Evolutionary conservation across 2,888 invertebrate genomes (phyloP).

Genomic region (Eilema depressum): DNA sequence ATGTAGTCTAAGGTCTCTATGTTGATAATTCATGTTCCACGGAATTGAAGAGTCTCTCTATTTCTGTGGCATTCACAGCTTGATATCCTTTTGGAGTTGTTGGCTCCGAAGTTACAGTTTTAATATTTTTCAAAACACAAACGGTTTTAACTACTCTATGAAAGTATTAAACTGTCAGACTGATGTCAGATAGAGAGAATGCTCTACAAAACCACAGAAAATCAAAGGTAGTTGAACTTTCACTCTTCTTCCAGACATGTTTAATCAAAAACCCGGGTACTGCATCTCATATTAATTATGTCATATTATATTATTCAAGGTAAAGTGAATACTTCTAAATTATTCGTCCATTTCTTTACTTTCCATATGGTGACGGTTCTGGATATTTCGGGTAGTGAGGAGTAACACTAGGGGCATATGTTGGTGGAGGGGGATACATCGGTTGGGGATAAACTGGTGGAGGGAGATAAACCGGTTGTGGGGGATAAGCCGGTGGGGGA

Average conservation of each 20-base stretch:
- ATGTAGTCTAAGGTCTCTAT: too few relatives aligned
- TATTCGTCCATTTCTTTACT: neutral
- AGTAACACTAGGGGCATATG: constrained; percentile 10
- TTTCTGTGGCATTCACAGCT: too few relatives aligned
- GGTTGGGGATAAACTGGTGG: constrained; percentile 13
- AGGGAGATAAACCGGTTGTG: constrained; percentile 11
- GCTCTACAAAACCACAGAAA: neutral
- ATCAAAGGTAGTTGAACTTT: neutral
- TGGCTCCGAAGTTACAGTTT: too few relatives aligned
- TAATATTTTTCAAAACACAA: too few relatives aligned
- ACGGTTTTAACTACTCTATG: too few relatives aligned
- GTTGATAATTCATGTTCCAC: too few relatives aligned
- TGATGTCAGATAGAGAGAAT: neutral
- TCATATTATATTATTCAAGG: too few relatives aligned
- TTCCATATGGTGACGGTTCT: neutral
- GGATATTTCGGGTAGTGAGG: constrained; percentile 19
- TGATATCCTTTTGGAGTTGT: too few relatives aligned
- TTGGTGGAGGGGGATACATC: constrained; percentile 8
- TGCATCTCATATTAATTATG: too few relatives aligned
- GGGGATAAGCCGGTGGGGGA: constrained; percentile 23
- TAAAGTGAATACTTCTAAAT: too few relatives aligned
- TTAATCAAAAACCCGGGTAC: too few relatives aligned
- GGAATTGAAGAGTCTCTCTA: too few relatives aligned
- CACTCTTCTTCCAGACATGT: neutral
- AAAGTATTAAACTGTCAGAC: neutral